Conservation (phyloP, 2,113 vertebrate species). For the Mustela nigripes region DNA sequence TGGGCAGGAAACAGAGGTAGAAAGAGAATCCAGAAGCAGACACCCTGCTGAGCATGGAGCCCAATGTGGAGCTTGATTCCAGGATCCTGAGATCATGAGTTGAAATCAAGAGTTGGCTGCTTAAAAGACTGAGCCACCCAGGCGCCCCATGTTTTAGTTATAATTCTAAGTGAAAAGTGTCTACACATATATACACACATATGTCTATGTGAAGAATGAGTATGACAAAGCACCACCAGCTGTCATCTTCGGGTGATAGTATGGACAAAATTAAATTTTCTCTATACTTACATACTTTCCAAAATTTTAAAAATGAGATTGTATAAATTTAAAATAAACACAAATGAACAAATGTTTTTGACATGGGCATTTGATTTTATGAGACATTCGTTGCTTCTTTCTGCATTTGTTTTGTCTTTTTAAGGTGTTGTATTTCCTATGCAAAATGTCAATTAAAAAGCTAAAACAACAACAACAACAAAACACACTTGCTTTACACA, state of each 20-base stretch:
- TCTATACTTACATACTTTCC: neutral
- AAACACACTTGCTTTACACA: neutral
- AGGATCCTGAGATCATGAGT: neutral
- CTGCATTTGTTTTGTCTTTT: conserved; percentile 32
- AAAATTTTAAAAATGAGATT: conserved; percentile 4
- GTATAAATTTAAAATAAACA: neutral
- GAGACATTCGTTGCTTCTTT: conserved; percentile 9
- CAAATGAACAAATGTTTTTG: neutral
- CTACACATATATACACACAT: neutral
- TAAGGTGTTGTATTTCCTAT: neutral
- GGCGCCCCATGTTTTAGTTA: neutral
- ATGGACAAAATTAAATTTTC: neutral
- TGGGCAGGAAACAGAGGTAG: neutral
- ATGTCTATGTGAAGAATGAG: neutral
- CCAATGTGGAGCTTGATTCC: neutral
- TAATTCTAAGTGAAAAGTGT: neutral
- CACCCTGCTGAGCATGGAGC: neutral
- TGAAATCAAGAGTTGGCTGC: neutral
- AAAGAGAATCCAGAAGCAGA: neutral
- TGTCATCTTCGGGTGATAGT: neutral
- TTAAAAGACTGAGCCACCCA: neutral
- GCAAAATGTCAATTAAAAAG: conserved; percentile 31
- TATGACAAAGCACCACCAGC: neutral
- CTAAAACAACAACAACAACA: neutral
- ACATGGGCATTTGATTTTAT: neutral